Percentiles rank a stretch among this genome's conserved stretches.
These are phyloP conservation scores for Fregetta grallaria DNA, from an alignment of 2,113 vertebrate species.

Conservation along the genomic window DNA sequence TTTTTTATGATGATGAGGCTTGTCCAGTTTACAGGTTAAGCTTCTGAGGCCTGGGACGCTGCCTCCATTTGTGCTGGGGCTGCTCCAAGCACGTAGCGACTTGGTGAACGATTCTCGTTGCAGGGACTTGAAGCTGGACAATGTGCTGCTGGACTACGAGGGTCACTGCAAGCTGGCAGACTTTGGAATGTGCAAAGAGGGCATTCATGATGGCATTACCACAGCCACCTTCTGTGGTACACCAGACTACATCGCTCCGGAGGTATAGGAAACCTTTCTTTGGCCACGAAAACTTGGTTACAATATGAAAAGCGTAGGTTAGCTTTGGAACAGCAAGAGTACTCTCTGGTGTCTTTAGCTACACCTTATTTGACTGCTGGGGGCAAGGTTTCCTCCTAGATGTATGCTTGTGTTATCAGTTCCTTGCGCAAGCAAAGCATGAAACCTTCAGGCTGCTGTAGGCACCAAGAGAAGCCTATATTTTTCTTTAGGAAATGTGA, in stretches of 20 bases:
- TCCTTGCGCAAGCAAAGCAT: neutral
- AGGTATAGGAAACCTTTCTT: conserved; percentile 78
- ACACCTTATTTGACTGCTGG: neutral
- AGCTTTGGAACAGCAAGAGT: neutral
- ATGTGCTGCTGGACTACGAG: conserved; percentile 91
- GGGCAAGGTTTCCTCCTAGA: neutral
- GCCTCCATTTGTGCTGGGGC: neutral
- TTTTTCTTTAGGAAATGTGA: neutral
- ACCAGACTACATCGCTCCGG: conserved; percentile 96
- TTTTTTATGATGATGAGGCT: neutral
- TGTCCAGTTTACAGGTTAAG: neutral
- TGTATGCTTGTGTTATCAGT: neutral
- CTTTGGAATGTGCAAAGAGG: conserved; percentile 99
- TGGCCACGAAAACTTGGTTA: neutral
- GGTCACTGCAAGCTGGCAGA: conserved; percentile 98
- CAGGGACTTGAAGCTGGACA: conserved; percentile 97
- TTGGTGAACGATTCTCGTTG: neutral
- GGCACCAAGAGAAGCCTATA: neutral
- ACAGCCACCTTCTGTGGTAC: conserved; percentile 97
- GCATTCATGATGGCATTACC: conserved; percentile 84
- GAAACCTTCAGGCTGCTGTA: neutral
- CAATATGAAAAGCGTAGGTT: neutral
- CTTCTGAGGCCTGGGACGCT: neutral
- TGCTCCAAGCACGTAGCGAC: neutral
- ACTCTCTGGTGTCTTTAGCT: neutral